Conservation (phyloP, 2,113 vertebrate species). For the Cyrtonyx montezumae region DNA sequence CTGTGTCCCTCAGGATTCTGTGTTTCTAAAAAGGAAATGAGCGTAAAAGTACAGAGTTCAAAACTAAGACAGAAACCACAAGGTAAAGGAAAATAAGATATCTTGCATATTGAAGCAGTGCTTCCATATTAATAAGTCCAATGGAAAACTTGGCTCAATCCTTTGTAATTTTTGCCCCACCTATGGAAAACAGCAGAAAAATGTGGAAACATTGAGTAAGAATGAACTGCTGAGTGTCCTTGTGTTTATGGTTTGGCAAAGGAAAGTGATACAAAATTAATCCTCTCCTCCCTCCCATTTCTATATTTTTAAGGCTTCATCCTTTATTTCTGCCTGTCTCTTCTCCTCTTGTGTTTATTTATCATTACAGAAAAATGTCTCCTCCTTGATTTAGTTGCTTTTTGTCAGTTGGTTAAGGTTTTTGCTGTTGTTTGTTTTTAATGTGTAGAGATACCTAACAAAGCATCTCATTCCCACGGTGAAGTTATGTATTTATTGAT, state of each 20-base stretch:
- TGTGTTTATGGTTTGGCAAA: slow-evolving; percentile 66
- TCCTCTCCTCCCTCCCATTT: neutral
- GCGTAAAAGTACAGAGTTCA: neutral
- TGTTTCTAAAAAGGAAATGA: neutral
- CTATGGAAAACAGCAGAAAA: slow-evolving; percentile 68
- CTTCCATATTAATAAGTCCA: slow-evolving; percentile 42
- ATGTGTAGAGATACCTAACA: neutral
- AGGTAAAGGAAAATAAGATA: slow-evolving; percentile 13
- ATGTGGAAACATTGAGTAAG: slow-evolving; percentile 68
- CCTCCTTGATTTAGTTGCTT: neutral
- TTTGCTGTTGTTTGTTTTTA: neutral
- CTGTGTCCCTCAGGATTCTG: neutral
- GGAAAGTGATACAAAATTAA: slow-evolving; percentile 52
- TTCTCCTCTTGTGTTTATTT: neutral
- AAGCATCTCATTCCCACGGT: neutral
- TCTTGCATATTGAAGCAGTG: neutral
- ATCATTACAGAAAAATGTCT: neutral
- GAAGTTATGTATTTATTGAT: neutral
- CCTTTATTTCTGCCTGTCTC: neutral
- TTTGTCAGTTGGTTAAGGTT: neutral
- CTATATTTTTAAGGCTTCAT: slow-evolving; percentile 38
- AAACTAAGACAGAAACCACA: neutral
- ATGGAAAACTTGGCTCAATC: slow-evolving; percentile 37
- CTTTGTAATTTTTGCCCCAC: slow-evolving; percentile 62
- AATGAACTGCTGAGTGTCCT: slow-evolving; percentile 47